phyloP scores from a whole-genome alignment of 1,140 invertebrate genomes.

The Pseudobourletiella spinata region DNA sequence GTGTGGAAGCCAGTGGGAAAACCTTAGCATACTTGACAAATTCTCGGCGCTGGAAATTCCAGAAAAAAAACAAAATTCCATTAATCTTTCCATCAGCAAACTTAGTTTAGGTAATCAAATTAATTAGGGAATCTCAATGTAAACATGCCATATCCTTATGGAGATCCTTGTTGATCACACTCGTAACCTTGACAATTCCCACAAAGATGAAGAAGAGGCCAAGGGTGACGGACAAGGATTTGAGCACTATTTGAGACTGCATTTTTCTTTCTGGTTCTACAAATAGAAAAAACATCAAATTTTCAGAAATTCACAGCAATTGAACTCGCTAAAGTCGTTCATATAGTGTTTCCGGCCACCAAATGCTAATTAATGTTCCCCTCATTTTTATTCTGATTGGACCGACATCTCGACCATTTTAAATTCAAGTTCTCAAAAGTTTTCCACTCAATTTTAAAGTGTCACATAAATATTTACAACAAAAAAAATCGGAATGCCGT shows the following conservation, averaged over 20 bases:
- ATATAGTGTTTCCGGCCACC: no score
- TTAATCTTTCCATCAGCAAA: no score
- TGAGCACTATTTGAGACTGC: neutral
- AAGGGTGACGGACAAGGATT: constrained; percentile 68
- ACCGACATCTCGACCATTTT: no score
- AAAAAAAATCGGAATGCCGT: no score
- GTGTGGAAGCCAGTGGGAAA: constrained; percentile 65
- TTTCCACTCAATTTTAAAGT: no score
- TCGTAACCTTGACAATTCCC: constrained; percentile 44
- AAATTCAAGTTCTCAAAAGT: no score
- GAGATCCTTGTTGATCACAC: constrained; percentile 83
- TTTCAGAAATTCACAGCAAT: no score
- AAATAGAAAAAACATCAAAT: neutral
- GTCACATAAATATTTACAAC: no score
- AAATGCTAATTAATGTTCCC: no score
- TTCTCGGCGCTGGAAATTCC: constrained; percentile 74
- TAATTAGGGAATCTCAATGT: neutral
- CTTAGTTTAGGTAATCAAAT: no score
- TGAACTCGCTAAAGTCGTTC: no score
- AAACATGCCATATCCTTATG: constrained; percentile 89
- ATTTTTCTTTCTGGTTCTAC: neutral
- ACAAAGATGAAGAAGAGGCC: constrained; percentile 65
- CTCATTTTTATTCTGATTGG: no score
- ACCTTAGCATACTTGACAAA: constrained; percentile 96
- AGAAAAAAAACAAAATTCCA: neutral